Conservation (phyloP, 2,888 invertebrate species). For the Stratiomys singularior region DNA sequence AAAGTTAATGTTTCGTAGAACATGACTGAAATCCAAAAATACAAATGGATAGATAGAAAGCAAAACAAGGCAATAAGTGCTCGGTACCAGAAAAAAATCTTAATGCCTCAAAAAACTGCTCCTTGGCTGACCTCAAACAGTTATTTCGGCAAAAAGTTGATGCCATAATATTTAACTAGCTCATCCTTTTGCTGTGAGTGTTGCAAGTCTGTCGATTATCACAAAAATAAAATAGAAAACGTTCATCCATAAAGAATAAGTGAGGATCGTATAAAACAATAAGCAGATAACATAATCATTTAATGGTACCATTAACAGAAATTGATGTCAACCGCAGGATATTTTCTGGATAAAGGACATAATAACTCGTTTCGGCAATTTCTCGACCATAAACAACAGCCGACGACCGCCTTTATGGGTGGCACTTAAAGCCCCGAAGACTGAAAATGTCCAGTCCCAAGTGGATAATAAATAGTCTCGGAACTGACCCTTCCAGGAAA, state of each 20-base stretch:
- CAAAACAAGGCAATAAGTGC: background rate
- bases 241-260: slow-evolving; percentile 32
- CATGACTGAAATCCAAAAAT: too few species aligned
- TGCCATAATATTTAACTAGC: slow-evolving; percentile 1
- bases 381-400: slow-evolving; percentile 18
- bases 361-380: slow-evolving; percentile 33
- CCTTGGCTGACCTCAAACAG: background rate
- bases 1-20: too few species aligned
- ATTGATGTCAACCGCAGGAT: slow-evolving; percentile 42
- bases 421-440: slow-evolving; percentile 12
- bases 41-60: too few species aligned
- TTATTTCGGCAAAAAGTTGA: background rate
- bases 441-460: slow-evolving; percentile 11
- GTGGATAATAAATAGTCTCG: slow-evolving; percentile 23
- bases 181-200: background rate
- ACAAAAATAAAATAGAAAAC: background rate
- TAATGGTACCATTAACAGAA: slow-evolving; percentile 34
- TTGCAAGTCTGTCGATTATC: background rate
- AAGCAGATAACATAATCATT: slow-evolving; percentile 42
- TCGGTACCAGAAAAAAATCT: background rate
- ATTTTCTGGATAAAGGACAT: slow-evolving; percentile 31
- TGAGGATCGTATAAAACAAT: slow-evolving; percentile 37
- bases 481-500: slow-evolving; percentile 1
- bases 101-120: background rate
- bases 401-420: slow-evolving; percentile 25